Evolutionary conservation across 2,797 vertebrate species (phyloP), one percentile per base, ranked within the genome.

Genomic region (Strix occidentalis): DNA sequence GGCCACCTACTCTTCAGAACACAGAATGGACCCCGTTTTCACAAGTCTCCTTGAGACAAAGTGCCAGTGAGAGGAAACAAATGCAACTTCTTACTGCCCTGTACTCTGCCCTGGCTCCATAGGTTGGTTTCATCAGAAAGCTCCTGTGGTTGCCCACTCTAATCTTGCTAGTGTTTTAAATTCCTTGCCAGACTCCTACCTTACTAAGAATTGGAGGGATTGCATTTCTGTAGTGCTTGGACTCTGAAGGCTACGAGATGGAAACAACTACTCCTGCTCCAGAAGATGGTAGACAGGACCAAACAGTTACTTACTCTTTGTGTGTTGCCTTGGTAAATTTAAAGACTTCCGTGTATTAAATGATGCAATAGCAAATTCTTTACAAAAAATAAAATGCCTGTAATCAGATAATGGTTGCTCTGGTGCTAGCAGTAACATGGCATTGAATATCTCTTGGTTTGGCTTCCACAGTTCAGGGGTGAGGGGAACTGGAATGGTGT

Each of bases 401-500:
- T 92, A 95, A 94, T 93, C 89, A 95, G 91, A 86, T 95, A 94
- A 94, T 94, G 37, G 80, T 89, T 94, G 74, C 70, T 94, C 70
- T 95, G 85, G 89, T 97, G 83, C 84, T 84, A 87, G 72, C 6
- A 16, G 92, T 88, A 85, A 76, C 66, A 69, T 86, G 89, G 82
- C 89, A 86, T 79, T 92, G 90, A 93, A 93, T 96, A 81, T 96
- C 87, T 96, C 92, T 84, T 84, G 85, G 80, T 97, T 95, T 93
- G 91, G 87, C 85, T 93, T 94, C 85, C 70, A 91, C 29, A 31
- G 88, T 90, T 96, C 79, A 88, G 92, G 87, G 89, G 87, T 57
- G 91, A 96, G 91, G 76, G 93, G 80, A 96, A 91, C 92, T 94
- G 96, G 80, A 96, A 94, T 86, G 92, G 95, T 96, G 97, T 97